Evolutionary conservation across 1,140 invertebrate species (phyloP), one percentile per base, ranked within the genome.

Genomic region (Hylaeus anthracinus): DNA sequence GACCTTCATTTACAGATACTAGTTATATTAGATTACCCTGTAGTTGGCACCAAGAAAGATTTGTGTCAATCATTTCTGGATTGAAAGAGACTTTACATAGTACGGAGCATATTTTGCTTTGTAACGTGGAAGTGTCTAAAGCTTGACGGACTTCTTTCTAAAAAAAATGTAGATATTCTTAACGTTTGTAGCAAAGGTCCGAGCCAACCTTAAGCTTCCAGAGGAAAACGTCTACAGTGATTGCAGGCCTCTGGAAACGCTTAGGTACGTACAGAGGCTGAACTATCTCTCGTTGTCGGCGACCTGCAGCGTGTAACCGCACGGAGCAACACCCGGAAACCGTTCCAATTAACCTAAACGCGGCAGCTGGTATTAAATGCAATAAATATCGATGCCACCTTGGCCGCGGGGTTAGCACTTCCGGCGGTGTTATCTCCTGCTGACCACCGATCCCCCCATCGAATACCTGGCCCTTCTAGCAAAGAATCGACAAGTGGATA

Each of bases 331-430:
- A 63, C 15, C 39, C 6, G 9, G 51, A 8, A 39, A 76, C 10
- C 66, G 51, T 41, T 56, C 43, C 74, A 81, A 81, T 81, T 81
- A 81, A 81, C 41, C 65, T 77, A 77, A 77, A 77, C 66, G 65
- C 66, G 73, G 39, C 58, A 37, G 73, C 48, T 10, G 64, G 60
- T 79, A 81, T 81, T 70, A 77, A 81, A 69, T 63, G 56, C 58
- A 53, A 81, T 81, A 81, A 76, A 81, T 81, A 76, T 70, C 73
- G 73, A 77, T 69, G 39, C 65, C 26, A 63, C 61, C 51, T 65
- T 60, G 77, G 69, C 56, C 26, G 43, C 70, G 41, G 41, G 26
- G 51, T 14, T 55, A 61, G 1, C 26, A 39, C 41, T 48, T 1
- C 4, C 15, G 3, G 5, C 37, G 2, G 26, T 14, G 51, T 37